Evolutionary conservation across 2,797 vertebrate genomes (phyloP).

Genomic region (Choloepus didactylus): DNA sequence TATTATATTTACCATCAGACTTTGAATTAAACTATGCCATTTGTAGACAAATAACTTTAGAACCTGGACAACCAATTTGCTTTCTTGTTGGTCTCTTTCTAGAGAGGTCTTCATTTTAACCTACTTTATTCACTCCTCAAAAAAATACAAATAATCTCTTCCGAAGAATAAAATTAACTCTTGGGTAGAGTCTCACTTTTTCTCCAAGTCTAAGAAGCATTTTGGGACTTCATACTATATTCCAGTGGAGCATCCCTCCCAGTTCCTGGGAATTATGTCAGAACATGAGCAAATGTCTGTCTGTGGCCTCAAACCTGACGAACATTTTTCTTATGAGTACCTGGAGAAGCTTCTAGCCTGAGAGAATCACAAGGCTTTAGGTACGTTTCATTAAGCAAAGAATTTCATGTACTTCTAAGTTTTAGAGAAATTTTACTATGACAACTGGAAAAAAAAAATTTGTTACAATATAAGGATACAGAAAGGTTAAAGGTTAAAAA

Average conservation of each 20-base stretch:
- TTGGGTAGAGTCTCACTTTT: not conserved
- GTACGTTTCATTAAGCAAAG: conserved; percentile 12
- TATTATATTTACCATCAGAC: not conserved
- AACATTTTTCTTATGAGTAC: not conserved
- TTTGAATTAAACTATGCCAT: not conserved
- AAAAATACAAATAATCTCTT: not conserved
- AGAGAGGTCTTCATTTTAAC: conserved; percentile 42
- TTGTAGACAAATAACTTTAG: not conserved
- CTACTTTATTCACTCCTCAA: not conserved
- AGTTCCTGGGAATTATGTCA: not conserved
- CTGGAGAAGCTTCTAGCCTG: not conserved
- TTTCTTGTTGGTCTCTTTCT: conserved; percentile 10
- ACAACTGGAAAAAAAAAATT: not conserved
- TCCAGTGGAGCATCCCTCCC: not conserved
- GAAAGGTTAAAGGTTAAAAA: not conserved
- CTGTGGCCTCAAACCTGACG: not conserved
- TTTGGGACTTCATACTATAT: not conserved
- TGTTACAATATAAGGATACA: conserved; percentile 12
- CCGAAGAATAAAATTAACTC: not conserved
- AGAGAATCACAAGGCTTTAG: not conserved
- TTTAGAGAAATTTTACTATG: conserved; percentile 7
- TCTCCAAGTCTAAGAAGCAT: not conserved
- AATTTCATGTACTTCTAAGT: not conserved
- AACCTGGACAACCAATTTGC: not conserved
- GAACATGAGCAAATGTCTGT: not conserved